These are phyloP conservation scores for Platorchestia sp. DNA, from an alignment of 1,140 invertebrate species.

Conservation along the genomic window DNA sequence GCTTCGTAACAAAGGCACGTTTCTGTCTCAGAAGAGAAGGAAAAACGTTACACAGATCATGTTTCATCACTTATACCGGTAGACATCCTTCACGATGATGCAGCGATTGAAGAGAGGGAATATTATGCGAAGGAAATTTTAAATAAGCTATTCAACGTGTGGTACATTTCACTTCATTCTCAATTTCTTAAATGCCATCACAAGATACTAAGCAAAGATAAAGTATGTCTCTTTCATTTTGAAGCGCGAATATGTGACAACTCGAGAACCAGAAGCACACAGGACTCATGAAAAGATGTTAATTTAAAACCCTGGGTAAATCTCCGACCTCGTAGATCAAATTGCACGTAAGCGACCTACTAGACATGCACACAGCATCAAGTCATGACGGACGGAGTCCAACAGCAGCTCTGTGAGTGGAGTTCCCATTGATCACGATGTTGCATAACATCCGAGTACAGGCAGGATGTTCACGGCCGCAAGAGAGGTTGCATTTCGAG, in stretches of 20 bases:
- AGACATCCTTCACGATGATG: not conserved
- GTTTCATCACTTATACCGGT: not conserved
- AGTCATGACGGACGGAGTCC: not conserved
- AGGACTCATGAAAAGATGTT: not conserved
- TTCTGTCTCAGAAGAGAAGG: not conserved
- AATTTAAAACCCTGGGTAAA: not conserved
- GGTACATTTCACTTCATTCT: not conserved
- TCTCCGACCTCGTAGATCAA: not conserved
- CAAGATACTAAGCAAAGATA: not conserved
- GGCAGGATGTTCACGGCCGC: not conserved
- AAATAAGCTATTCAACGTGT: not conserved
- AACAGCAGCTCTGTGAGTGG: not conserved
- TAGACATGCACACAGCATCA: not conserved
- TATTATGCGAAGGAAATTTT: not conserved
- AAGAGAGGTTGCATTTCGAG: not conserved
- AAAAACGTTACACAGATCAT: not conserved
- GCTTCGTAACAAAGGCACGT: not conserved
- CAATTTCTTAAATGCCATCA: not conserved
- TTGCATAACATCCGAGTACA: not conserved
- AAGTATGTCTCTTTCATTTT: not conserved
- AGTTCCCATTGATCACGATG: not conserved
- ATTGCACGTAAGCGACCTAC: not conserved
- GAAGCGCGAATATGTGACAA: not conserved
- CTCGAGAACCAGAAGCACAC: not conserved
- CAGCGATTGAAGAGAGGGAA: not conserved